Conservation (phyloP, 2,113 vertebrate species). For the Lontra canadensis region DNA sequence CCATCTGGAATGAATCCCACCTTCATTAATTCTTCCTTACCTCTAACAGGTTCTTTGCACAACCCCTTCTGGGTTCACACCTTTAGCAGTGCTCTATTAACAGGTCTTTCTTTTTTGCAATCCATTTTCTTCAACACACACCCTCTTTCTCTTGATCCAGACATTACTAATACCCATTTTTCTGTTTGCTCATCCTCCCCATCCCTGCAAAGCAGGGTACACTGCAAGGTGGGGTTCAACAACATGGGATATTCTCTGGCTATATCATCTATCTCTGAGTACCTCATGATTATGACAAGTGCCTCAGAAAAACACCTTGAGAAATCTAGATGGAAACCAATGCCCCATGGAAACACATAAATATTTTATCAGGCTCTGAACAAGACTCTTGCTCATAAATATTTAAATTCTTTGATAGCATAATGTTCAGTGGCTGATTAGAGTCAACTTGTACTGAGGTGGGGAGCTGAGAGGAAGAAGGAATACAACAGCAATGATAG, state of each 20-base stretch:
- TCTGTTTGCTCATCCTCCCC: background rate
- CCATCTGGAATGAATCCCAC: background rate
- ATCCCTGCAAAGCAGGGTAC: background rate
- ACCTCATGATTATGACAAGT: slow-evolving; percentile 11
- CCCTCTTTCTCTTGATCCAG: background rate
- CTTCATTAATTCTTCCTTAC: background rate
- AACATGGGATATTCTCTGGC: background rate
- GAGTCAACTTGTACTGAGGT: slow-evolving; percentile 6
- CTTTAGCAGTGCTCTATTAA: background rate
- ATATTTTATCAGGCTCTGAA: slow-evolving; percentile 78
- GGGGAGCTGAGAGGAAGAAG: background rate
- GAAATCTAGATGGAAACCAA: slow-evolving; percentile 69
- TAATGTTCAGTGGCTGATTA: slow-evolving; percentile 51
- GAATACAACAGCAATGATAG: background rate
- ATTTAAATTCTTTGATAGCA: slow-evolving; percentile 63
- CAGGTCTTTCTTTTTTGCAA: background rate
- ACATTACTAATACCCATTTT: background rate
- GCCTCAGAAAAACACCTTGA: slow-evolving; percentile 52
- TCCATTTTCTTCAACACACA: background rate
- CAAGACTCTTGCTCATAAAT: slow-evolving; percentile 74
- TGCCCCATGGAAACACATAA: slow-evolving; percentile 76
- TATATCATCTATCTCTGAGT: background rate
- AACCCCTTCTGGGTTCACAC: background rate
- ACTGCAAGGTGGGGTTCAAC: background rate
- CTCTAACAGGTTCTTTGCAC: background rate